Base-by-base conservation (phyloP, 2,888 invertebrate genomes). In the Macrophya alboannulata region DNA sequence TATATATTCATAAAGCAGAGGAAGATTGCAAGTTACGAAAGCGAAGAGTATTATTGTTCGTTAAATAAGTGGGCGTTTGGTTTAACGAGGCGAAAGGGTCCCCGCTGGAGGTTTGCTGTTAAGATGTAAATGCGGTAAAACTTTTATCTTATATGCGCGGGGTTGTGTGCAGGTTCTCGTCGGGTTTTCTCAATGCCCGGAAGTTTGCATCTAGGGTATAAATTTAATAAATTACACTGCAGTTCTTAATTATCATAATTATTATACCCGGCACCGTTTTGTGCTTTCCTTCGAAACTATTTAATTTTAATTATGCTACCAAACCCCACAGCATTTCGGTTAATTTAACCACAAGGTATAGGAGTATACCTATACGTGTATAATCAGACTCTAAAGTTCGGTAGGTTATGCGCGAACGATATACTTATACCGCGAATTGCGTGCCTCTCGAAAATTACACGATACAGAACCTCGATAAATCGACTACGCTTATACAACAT, bases 81-180 rank as follows among this genome's bases (percentile, higher is more conserved):
- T 37, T 77, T 77, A 77, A 77, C 77, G 77, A 77, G 77, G 77
- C 77, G 77, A 48, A 55, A 37, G 55, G 77, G 77, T 77, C 77
- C 77, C 31, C 3, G 31, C 31, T 31, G 3, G 31, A 51, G 25
- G 55, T n/a, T 48, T 31, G 55, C 31, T 77, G 77, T 77, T 55
- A 77, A 77, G 51, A 77, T 77, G 77, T 77, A 77, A 77, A 77
- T 77, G 77, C 77, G 55, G 51, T 4, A 12, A 15, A 55, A 77
- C 48, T 55, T 77, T 77, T 77, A 31, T 77, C 37, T 55, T 37
- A 21, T 76, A 76, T 25, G 40, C 51, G 25, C 40, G 25, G 17
- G 48, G 31, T 31, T 31, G n/a, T 77, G 12, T 31, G 25, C n/a
- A n/a, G n/a, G 37, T 6, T 55, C 37, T 77, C 37, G 55, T 17